Percentiles rank a stretch among this genome's conserved stretches.
phyloP scores from a whole-genome alignment of 2,888 invertebrate species.

The Arrhopalites spinosus region DNA sequence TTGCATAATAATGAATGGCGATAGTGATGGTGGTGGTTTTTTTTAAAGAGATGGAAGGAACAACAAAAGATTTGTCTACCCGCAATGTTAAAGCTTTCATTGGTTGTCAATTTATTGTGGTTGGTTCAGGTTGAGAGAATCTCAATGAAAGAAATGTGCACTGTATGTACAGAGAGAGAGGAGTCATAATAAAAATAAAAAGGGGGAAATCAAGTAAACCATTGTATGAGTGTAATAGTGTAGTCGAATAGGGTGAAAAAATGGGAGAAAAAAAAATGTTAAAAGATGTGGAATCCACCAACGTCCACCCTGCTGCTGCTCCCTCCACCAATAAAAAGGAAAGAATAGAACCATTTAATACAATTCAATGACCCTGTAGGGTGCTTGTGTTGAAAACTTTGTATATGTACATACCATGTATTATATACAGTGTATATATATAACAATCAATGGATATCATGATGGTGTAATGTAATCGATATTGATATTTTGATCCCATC shows the following conservation, averaged over 20 bases:
- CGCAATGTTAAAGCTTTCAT: neutral
- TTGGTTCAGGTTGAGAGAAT: constrained; percentile 24
- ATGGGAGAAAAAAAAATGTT: constrained; percentile 6
- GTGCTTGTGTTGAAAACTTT: neutral
- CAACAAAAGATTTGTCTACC: neutral
- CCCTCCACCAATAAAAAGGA: constrained; percentile 14
- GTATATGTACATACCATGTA: neutral
- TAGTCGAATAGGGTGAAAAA: neutral
- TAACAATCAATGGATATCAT: neutral
- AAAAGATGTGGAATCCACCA: neutral
- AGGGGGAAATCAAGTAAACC: constrained; percentile 1
- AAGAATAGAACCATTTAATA: constrained; percentile 1
- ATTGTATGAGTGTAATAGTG: neutral
- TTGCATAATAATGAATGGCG: constrained; percentile 26
- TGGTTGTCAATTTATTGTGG: constrained; percentile 30
- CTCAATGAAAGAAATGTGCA: neutral
- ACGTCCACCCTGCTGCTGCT: constrained; percentile 20
- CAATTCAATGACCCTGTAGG: constrained; percentile 14
- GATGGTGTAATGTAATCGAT: neutral
- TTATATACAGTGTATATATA: neutral
- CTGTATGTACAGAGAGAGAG: neutral
- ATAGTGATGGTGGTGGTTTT: too few relatives aligned
- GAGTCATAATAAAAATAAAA: neutral
- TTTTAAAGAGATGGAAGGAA: constrained; percentile 7
- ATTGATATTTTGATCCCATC: neutral